Base-by-base conservation (phyloP, 2,888 invertebrate genomes). In the Odontomyia ornata region DNA sequence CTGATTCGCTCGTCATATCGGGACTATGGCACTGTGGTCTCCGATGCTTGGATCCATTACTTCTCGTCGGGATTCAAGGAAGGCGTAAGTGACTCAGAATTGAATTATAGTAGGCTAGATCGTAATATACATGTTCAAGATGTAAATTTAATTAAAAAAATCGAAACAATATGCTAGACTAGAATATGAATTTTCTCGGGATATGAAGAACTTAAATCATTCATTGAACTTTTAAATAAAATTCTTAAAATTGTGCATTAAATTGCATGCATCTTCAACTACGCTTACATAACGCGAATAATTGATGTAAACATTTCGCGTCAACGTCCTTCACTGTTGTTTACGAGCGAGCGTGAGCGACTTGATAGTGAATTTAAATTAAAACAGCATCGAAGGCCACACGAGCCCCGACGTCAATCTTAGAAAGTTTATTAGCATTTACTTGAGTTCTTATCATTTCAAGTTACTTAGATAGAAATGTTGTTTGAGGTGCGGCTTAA, bases 11-110 rank as follows among this genome's bases (percentile, higher is more conserved):
- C 82, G 11, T 82, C 82, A 18, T 83, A 82, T 65, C 78, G 81
- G 36, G 83, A 83, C 76, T 83, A 83, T 80, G 85, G 85, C 77
- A 81, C 81, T 60, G 79, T 86, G 77, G 84, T 86, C 77, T 83
- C 86, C 43, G 86, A 85, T 77, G 82, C 80, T 83, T 90, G 83
- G 89, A 88, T 84, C 86, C 89, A 87, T 86, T 89, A 85, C 87
- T 87, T 85, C 87, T 88, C 83, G 85, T 85, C 85, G 84, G 89
- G 89, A 88, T 87, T 89, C 83, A 86, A 80, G 82, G 86, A 83
- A 86, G 88, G 89, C 88, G 91, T 91, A 84, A 86, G 83, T 84
- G 43, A 57, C 9, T 47, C 64, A 27, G 27, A 13, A 1, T 27
- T 64, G 28, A 64, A 56, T 67, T 23, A 30, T 60, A 76, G 69